Evolutionary conservation across 2,113 vertebrate genomes (phyloP).

Genomic region (Gallinago jamesoni): DNA sequence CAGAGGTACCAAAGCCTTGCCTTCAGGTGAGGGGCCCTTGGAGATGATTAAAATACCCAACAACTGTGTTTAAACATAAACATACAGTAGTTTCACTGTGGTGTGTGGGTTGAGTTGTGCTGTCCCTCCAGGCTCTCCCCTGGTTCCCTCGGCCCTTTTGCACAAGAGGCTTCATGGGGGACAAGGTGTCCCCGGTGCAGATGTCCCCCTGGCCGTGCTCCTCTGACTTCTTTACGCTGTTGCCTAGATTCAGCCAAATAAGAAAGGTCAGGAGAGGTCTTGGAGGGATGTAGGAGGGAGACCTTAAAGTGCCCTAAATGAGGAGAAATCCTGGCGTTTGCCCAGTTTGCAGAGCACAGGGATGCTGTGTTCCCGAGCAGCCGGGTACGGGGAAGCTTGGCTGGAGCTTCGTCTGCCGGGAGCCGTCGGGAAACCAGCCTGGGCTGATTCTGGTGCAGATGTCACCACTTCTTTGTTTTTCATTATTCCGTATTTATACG

Average conservation of each 20-base stretch:
- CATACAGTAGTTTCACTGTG: rapidly evolving
- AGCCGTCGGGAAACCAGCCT: neutral
- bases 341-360: neutral
- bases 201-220: rapidly evolving
- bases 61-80: neutral
- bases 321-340: rapidly evolving
- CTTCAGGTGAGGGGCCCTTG: neutral
- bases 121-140: neutral
- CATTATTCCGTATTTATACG: neutral
- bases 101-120: neutral
- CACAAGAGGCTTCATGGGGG: neutral
- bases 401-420: neutral
- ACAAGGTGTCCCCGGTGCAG: rapidly evolving
- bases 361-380: neutral
- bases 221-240: neutral
- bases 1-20: neutral
- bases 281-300: neutral
- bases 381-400: rapidly evolving
- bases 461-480: neutral
- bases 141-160: neutral
- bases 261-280: neutral
- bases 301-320: too few relatives aligned
- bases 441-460: neutral
- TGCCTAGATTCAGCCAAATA: rapidly evolving
- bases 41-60: neutral